These are phyloP conservation scores for Anthophora plumipes DNA, from an alignment of 2,888 invertebrate genomes.

Conservation along the genomic window DNA sequence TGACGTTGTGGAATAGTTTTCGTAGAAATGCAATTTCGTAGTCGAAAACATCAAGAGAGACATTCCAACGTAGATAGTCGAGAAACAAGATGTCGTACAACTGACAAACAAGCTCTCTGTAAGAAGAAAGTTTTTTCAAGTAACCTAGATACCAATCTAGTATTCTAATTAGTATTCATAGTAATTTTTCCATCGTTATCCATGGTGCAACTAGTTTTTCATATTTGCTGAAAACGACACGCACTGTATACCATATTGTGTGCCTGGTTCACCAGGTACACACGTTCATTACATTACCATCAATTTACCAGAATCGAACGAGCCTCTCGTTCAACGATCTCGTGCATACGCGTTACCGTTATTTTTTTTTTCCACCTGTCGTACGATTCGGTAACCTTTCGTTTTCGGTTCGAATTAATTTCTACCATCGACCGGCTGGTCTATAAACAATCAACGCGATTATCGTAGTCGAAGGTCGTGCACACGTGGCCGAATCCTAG, in stretches of 20 bases:
- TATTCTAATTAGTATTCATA: not conserved
- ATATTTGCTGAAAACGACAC: not conserved
- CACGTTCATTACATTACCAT: constrained; percentile 56
- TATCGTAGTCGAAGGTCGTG: constrained; percentile 66
- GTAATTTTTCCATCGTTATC: not conserved
- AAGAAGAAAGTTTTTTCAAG: not conserved
- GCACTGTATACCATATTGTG: constrained; percentile 14
- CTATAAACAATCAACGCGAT: constrained; percentile 71
- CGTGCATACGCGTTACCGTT: not conserved
- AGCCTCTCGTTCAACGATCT: constrained; percentile 35
- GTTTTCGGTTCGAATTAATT: constrained; percentile 72
- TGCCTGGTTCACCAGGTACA: constrained; percentile 30
- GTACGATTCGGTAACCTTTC: constrained; percentile 53
- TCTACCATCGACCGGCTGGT: constrained; percentile 51
- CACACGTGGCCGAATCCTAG: constrained; percentile 30
- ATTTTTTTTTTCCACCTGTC: constrained; percentile 12
- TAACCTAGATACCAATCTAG: not conserved
- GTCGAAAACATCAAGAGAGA: too few relatives aligned
- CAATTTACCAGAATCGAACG: constrained; percentile 46
- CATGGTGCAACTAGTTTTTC: not conserved
- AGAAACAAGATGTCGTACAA: too few relatives aligned
- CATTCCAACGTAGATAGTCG: too few relatives aligned
- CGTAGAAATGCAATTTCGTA: too few relatives aligned
- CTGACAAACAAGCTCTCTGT: too few relatives aligned
- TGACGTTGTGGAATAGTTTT: too few relatives aligned